Evolutionary conservation across 2,113 vertebrate genomes (phyloP).

Genomic region (Seriola rivoliana): DNA sequence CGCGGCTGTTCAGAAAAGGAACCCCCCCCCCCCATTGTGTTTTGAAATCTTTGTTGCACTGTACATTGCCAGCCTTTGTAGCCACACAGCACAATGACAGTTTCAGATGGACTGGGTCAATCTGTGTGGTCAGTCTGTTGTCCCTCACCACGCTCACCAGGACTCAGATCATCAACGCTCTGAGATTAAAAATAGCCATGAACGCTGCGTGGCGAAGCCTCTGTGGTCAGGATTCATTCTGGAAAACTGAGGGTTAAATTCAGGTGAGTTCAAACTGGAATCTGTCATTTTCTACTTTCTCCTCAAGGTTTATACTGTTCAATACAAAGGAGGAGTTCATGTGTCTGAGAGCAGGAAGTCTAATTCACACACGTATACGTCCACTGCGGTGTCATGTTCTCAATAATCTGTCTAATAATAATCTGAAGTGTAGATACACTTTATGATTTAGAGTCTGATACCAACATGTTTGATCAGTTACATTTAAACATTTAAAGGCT

Average conservation of each 20-base stretch:
- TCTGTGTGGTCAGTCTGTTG: constrained; percentile 77
- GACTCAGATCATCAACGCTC: constrained; percentile 44
- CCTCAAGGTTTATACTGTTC: not conserved
- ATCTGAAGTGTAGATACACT: no score
- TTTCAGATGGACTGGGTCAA: constrained; percentile 75
- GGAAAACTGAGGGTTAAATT: constrained; percentile 49
- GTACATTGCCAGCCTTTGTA: constrained; percentile 81
- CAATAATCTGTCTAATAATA: no score
- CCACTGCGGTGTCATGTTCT: no score
- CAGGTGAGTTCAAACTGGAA: constrained; percentile 63
- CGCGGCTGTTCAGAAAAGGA: constrained; percentile 76
- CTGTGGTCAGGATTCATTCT: constrained; percentile 52
- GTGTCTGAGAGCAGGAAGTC: not conserved
- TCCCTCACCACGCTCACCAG: constrained; percentile 36
- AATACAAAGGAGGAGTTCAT: not conserved
- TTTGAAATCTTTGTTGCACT: constrained; percentile 79
- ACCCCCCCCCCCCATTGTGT: constrained; percentile 72
- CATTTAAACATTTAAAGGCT: no score
- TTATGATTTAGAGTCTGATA: no score
- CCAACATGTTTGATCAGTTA: no score
- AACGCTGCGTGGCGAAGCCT: constrained; percentile 40
- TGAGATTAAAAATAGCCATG: constrained; percentile 68
- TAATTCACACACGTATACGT: no score
- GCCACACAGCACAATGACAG: constrained; percentile 72
- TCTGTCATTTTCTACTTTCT: not conserved